Conservation (phyloP, 2,888 invertebrate species). For the Tupiocoris notatus region DNA sequence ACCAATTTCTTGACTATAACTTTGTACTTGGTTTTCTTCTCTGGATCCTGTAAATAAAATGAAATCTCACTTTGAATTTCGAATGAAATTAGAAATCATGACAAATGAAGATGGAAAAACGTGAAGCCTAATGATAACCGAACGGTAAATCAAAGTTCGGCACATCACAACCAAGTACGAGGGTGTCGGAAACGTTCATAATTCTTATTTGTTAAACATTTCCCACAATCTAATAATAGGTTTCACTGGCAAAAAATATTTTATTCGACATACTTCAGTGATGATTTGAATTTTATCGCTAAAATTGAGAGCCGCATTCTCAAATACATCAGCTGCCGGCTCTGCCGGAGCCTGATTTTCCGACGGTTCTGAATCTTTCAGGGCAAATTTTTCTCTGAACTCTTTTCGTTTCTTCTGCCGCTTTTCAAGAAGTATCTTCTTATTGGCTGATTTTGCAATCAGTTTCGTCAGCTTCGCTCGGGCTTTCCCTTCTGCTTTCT, state of each 20-base stretch:
- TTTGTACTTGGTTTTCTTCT: constrained; percentile 11
- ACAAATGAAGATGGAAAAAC: too few species aligned
- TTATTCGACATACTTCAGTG: constrained; percentile 9
- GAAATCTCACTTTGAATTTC: not conserved
- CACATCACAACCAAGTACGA: too few species aligned
- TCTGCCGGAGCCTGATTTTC: not conserved
- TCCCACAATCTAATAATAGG: too few species aligned
- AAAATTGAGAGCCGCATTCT: not conserved
- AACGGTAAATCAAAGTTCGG: too few species aligned
- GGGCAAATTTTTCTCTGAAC: not conserved
- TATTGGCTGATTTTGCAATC: not conserved
- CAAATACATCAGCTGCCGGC: too few species aligned
- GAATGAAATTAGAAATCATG: too few species aligned
- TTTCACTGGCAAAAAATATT: too few species aligned
- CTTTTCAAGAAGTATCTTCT: not conserved
- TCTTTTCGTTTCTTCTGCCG: not conserved
- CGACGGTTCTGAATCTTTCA: not conserved
- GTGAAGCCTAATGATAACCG: too few species aligned
- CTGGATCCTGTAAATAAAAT: constrained; percentile 9
- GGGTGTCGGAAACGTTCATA: too few species aligned
- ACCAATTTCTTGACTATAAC: not conserved
- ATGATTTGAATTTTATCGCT: constrained; percentile 29
- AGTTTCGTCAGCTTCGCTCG: not conserved
- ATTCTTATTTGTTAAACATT: too few species aligned
- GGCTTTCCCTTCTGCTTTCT: not conserved